Base-by-base conservation (phyloP, 2,113 vertebrate species). In the Mungos mungo region DNA sequence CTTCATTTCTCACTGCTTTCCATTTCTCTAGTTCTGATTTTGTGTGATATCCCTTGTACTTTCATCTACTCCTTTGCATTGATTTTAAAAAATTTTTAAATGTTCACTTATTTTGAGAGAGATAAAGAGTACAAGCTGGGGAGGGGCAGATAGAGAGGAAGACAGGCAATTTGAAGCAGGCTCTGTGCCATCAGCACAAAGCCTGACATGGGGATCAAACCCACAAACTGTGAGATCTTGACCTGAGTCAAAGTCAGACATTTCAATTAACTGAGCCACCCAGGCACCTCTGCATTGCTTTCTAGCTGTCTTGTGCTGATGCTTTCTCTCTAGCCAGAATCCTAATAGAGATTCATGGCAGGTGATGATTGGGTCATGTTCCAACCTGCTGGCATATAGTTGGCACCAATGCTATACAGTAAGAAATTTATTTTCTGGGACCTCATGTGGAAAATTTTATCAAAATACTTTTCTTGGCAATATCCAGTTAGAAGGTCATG, bases 351-450 rank as follows among this genome's bases (percentile, higher is more conserved):
- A 80, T 16, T 2, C 13, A 68, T n/a, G 79, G 14, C 7, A 63
- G 41, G 52, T n/a, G 45, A 81, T 2, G 11, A n/a, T 2, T 74
- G 9, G 65, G 23, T 68, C 38, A 52, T 72, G 60, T 52, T 89
- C 82, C 52, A 66, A 10, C 38, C 72, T 74, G 52, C 68, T 88
- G 41, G 47, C 16, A 66, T 60, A 71, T 15, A 65, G 1, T 33
- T 79, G 74, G 21, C 41, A 35, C 33, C 12, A 50, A 14, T 93
- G 47, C 41, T 80, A 1, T 27, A 12, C 0, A 41, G 27, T 21
- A 54, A 15, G 50, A 31, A 38, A 72, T 50, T 81, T 81, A 91
- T 74, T 86, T 96, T 74, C 54, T 96, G 79, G 86, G 88, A 41
- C 88, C 21, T 82, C 31, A 16, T 6, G 16, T 68, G 63, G 7